A percentile compares a stretch with the other conserved stretches of the same genome.
These are phyloP conservation scores for Phoenoteleia sp. DNA, from an alignment of 2,888 invertebrate species.

Conservation along the genomic window DNA sequence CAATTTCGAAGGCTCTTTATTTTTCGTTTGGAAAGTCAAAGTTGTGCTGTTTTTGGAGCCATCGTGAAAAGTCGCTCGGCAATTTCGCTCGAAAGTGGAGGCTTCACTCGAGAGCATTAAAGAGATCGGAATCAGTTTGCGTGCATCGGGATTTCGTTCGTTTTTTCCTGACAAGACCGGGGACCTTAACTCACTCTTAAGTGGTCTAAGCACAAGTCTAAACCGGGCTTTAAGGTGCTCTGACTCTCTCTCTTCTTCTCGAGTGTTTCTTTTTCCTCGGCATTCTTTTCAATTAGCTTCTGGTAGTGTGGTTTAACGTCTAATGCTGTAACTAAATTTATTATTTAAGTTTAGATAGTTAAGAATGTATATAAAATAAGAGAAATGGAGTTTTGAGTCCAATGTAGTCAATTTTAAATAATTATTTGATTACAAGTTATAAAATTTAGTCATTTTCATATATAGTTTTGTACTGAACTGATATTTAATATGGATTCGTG, in stretches of 20 bases:
- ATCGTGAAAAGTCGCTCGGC: slow-evolving; percentile 6
- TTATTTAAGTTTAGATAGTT: too few species aligned
- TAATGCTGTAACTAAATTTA: too few species aligned
- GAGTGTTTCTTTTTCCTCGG: slow-evolving; percentile 47
- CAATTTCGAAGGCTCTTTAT: slow-evolving; percentile 7
- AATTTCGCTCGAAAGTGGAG: slow-evolving; percentile 38
- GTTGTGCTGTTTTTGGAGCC: background rate
- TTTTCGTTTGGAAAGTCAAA: slow-evolving; percentile 9
- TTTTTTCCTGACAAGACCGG: slow-evolving; percentile 12
- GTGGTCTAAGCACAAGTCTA: slow-evolving; percentile 37
- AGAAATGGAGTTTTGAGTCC: too few species aligned
- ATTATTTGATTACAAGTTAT: too few species aligned
- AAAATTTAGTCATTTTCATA: too few species aligned
- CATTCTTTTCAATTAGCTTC: slow-evolving; percentile 71
- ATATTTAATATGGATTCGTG: too few species aligned
- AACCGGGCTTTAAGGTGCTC: background rate
- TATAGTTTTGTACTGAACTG: too few species aligned
- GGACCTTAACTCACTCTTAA: slow-evolving; percentile 47
- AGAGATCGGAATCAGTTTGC: slow-evolving; percentile 58
- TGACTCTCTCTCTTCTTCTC: slow-evolving; percentile 11
- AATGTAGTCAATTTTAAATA: too few species aligned
- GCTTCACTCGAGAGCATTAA: slow-evolving; percentile 27
- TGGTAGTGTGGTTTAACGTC: slow-evolving; percentile 60
- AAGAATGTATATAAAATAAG: too few species aligned
- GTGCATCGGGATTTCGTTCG: slow-evolving; percentile 27